These are phyloP conservation scores for Junonia oenone DNA, from an alignment of 2,888 invertebrate species.

Conservation along the genomic window DNA sequence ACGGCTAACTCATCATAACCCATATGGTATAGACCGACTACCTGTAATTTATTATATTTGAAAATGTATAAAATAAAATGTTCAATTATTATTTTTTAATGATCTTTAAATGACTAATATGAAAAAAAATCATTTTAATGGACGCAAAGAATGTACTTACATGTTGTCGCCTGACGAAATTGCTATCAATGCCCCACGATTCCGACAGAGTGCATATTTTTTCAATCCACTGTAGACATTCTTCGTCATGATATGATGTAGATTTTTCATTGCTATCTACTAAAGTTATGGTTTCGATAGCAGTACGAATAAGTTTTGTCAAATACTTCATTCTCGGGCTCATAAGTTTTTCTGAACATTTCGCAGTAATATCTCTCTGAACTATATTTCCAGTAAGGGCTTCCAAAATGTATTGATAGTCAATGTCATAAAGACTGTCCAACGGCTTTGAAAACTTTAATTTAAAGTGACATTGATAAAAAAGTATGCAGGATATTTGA, in stretches of 20 bases:
- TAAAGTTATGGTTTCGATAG: slow-evolving; percentile 85
- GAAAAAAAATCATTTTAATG: background rate
- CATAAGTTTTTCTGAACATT: slow-evolving; percentile 84
- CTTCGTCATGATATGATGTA: slow-evolving; percentile 57
- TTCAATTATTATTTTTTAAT: too few species aligned
- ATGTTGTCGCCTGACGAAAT: slow-evolving; percentile 87
- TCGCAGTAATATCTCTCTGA: slow-evolving; percentile 79
- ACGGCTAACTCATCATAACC: slow-evolving; percentile 82
- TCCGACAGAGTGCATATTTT: slow-evolving; percentile 85
- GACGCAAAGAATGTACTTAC: slow-evolving; percentile 69
- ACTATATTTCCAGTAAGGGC: slow-evolving; percentile 57
- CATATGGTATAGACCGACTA: slow-evolving; percentile 81
- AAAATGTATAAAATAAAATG: too few species aligned
- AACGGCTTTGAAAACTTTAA: slow-evolving; percentile 86
- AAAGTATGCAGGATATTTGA: slow-evolving; percentile 87
- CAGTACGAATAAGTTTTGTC: slow-evolving; percentile 84
- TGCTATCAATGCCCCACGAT: slow-evolving; percentile 87
- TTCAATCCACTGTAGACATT: slow-evolving; percentile 83
- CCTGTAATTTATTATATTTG: too few species aligned
- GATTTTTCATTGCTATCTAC: slow-evolving; percentile 74
- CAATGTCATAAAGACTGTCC: slow-evolving; percentile 88
- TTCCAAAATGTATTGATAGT: slow-evolving; percentile 80
- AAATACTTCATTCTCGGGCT: slow-evolving; percentile 85
- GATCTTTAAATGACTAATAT: too few species aligned
- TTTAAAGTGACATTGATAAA: slow-evolving; percentile 88